These are phyloP conservation scores for Plagiodera versicolora DNA, from an alignment of 2,888 invertebrate genomes.

Conservation along the genomic window DNA sequence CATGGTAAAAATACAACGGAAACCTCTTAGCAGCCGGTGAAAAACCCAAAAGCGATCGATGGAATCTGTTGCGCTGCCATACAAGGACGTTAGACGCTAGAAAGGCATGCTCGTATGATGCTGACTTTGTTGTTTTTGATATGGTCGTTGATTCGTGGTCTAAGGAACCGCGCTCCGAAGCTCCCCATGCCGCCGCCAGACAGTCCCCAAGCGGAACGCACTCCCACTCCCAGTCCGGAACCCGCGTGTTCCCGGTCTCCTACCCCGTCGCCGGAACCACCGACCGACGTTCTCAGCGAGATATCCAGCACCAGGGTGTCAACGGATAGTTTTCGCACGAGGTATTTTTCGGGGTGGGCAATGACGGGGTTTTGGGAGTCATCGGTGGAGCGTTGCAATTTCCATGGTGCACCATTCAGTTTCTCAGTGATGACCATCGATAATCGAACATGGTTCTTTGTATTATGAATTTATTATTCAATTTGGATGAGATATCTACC, in stretches of 20 bases:
- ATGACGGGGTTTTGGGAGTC: too few relatives aligned
- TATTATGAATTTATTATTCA: too few relatives aligned
- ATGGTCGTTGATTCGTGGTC: conserved; percentile 66
- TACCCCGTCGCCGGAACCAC: conserved; percentile 48
- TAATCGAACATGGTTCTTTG: too few relatives aligned
- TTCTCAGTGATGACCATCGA: background rate
- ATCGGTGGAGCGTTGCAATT: background rate
- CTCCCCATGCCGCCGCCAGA: conserved; percentile 19
- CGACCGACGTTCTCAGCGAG: conserved; percentile 42
- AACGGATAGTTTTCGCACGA: conserved; percentile 46
- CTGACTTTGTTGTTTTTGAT: conserved; percentile 65
- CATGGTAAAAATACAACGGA: too few relatives aligned
- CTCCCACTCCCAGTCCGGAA: conserved; percentile 52
- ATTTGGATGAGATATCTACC: too few relatives aligned
- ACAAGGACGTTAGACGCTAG: background rate
- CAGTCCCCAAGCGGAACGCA: conserved; percentile 24
- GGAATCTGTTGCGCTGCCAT: background rate
- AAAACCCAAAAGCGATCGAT: too few relatives aligned
- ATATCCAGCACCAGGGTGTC: conserved; percentile 48
- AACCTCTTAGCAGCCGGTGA: too few relatives aligned
- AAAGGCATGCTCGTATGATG: conserved; percentile 52
- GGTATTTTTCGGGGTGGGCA: conserved; percentile 33
- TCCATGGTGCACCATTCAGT: too few relatives aligned
- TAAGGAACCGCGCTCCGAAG: conserved; percentile 47
- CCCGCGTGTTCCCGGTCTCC: conserved; percentile 46